phyloP scores from a whole-genome alignment of 2,797 vertebrate genomes.

The Scarus forsteni region DNA sequence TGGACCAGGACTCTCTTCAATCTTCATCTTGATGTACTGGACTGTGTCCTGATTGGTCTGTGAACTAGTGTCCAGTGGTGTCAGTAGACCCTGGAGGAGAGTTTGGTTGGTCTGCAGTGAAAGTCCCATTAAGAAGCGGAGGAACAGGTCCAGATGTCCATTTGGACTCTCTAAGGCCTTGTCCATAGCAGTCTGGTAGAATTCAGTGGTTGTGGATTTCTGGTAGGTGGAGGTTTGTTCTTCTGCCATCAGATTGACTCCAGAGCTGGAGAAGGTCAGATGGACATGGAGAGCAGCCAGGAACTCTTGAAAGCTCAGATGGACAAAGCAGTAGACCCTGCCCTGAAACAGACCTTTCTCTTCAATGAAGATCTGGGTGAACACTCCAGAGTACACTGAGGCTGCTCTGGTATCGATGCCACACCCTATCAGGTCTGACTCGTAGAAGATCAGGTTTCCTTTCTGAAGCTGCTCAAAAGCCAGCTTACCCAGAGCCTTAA shows the following conservation, averaged over 20 bases:
- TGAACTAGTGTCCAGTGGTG: too few relatives aligned
- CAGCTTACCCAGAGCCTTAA: conserved; percentile 38
- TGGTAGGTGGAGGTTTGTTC: background rate
- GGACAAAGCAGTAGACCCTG: conserved; percentile 34
- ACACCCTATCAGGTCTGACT: too few relatives aligned
- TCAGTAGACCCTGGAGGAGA: background rate
- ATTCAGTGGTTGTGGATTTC: too few relatives aligned
- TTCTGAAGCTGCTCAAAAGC: conserved; percentile 47
- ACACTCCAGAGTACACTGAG: conserved; percentile 35
- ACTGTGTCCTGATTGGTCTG: background rate
- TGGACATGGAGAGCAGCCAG: conserved; percentile 42
- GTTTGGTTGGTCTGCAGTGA: background rate
- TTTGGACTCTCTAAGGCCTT: background rate
- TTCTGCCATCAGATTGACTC: conserved; percentile 25
- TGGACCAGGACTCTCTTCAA: background rate
- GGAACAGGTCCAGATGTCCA: conserved; percentile 29
- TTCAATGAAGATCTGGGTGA: conserved; percentile 47
- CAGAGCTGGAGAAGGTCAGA: conserved; percentile 15
- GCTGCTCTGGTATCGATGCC: conserved; percentile 14
- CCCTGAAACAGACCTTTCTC: conserved; percentile 15
- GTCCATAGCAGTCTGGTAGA: conserved; percentile 20
- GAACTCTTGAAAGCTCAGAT: conserved; percentile 48
- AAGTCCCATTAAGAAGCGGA: conserved; percentile 9
- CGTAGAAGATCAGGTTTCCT: background rate
- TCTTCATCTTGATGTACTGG: conserved; percentile 1